Percentiles rank a stretch among this genome's conserved stretches.
Evolutionary conservation across 1,140 invertebrate species (phyloP).

Genomic region (Neodiprion fabricii): DNA sequence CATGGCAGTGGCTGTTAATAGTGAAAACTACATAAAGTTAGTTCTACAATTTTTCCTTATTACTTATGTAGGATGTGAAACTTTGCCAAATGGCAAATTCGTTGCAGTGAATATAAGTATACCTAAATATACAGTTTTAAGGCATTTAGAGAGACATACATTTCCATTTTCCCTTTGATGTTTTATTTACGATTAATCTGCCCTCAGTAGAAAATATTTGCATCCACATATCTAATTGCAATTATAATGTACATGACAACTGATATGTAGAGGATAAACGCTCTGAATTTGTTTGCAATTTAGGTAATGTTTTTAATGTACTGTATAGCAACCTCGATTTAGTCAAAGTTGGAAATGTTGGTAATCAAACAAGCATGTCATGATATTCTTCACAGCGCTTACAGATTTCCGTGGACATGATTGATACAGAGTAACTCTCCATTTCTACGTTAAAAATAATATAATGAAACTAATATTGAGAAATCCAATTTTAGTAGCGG

Average conservation of each 20-base stretch:
- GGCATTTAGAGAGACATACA: slow-evolving; percentile 1
- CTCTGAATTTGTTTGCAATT: background rate
- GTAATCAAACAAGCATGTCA: background rate
- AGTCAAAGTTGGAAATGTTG: background rate
- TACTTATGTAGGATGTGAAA: background rate
- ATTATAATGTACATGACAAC: background rate
- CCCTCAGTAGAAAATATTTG: background rate
- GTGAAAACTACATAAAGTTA: no score
- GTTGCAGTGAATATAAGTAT: background rate
- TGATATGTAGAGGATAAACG: background rate
- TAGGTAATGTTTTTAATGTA: background rate
- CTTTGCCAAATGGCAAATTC: background rate
- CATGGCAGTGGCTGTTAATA: no score
- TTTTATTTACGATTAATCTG: background rate
- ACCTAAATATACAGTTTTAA: background rate
- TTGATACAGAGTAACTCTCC: background rate
- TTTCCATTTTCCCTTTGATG: slow-evolving; percentile 2
- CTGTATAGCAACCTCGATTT: background rate
- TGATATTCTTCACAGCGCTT: background rate
- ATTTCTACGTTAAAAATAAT: background rate
- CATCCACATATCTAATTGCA: background rate
- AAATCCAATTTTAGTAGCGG: no score
- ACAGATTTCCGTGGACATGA: background rate
- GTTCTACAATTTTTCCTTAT: no score
- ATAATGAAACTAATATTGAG: no score